Conservation (phyloP, 2,888 invertebrate genomes). For the Trachelus troglodyta region DNA sequence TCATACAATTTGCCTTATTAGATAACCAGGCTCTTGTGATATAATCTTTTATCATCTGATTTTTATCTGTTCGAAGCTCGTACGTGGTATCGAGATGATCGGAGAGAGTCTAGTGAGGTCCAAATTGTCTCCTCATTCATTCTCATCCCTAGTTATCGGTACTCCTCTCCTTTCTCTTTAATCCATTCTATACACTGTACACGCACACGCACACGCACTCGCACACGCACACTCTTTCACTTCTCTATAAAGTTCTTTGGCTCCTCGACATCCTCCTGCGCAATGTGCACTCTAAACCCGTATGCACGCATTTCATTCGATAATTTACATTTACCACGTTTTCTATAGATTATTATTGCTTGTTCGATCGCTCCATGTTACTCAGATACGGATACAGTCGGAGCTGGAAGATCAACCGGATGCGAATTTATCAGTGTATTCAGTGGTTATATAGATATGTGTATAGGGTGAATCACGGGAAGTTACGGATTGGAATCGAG, state of each 20-base stretch:
- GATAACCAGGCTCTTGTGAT: not conserved
- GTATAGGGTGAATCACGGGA: too few relatives aligned
- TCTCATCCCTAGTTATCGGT: not conserved
- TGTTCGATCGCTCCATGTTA: conserved; percentile 61
- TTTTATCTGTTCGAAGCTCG: not conserved
- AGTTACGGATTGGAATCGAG: too few relatives aligned
- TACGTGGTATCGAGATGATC: not conserved
- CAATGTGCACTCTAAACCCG: not conserved
- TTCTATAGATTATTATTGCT: conserved; percentile 63
- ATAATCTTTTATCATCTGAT: not conserved
- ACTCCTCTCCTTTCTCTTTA: too few relatives aligned
- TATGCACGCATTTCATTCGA: not conserved
- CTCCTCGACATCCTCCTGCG: not conserved
- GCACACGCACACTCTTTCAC: not conserved
- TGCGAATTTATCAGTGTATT: not conserved
- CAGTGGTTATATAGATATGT: not conserved
- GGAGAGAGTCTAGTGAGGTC: not conserved
- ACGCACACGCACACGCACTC: not conserved
- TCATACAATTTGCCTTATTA: not conserved
- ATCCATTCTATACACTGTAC: not conserved
- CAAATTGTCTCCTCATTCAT: not conserved
- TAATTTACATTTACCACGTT: conserved; percentile 49
- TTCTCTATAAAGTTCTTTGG: not conserved
- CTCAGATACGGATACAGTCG: conserved; percentile 44
- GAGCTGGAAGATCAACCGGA: not conserved